Evolutionary conservation across 2,113 vertebrate species (phyloP).

Genomic region (Clarias gariepinus): DNA sequence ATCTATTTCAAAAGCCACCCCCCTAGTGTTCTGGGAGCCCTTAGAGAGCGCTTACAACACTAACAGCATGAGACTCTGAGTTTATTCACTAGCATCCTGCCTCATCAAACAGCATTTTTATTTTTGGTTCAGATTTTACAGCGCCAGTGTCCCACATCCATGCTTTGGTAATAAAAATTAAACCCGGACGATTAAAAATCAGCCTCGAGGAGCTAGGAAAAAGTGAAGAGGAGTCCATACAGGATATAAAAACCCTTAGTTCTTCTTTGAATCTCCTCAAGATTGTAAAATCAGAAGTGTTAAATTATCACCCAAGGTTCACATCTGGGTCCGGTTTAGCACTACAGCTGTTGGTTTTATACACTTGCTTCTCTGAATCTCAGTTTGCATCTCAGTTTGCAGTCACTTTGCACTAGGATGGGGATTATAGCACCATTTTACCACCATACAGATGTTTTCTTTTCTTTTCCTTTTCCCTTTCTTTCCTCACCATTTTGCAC

Average conservation of each 20-base stretch:
- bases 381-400: neutral
- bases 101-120: neutral
- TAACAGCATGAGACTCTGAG: neutral
- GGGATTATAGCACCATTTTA: neutral
- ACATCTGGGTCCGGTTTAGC: constrained; percentile 14
- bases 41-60: neutral
- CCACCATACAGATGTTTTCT: neutral
- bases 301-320: constrained; percentile 10
- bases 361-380: neutral
- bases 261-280: neutral
- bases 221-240: neutral
- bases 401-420: neutral
- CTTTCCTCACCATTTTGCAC: constrained; percentile 81
- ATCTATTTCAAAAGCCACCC: neutral
- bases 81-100: neutral
- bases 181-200: neutral
- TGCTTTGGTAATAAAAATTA: neutral
- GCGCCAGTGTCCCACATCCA: neutral
- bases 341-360: neutral
- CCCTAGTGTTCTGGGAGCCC: neutral
- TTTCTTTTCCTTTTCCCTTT: constrained; percentile 51
- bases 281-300: constrained; percentile 23
- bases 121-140: neutral
- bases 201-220: neutral
- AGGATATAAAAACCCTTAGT: neutral